Conservation (phyloP, 2,888 invertebrate genomes). For the Sialis fuliginosa region DNA sequence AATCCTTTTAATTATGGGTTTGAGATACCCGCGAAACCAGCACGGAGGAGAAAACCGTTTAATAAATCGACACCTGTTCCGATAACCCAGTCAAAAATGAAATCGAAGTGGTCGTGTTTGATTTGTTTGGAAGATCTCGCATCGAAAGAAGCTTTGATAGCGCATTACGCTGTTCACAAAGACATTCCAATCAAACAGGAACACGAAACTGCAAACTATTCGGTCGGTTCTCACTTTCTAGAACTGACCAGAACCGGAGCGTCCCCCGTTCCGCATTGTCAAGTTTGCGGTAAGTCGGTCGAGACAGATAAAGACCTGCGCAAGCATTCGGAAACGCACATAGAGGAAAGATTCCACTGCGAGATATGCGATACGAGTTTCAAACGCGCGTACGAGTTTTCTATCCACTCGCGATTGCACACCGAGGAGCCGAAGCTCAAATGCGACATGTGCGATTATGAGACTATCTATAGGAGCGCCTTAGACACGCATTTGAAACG, state of each 20-base stretch:
- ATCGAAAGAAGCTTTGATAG: conserved; percentile 11
- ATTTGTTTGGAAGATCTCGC: conserved; percentile 10
- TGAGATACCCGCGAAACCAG: not conserved
- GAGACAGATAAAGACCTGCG: conserved; percentile 17
- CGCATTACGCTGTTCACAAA: conserved; percentile 13
- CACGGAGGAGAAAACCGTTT: conserved; percentile 3
- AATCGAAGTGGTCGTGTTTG: conserved; percentile 12
- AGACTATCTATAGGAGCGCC: conserved; percentile 18
- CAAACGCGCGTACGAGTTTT: conserved; percentile 22
- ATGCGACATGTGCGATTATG: conserved; percentile 22
- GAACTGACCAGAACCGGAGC: not conserved
- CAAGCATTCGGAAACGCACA: conserved; percentile 23
- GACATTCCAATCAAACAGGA: conserved; percentile 8
- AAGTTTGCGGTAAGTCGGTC: conserved; percentile 22
- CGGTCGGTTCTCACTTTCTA: not conserved
- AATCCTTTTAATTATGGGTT: conserved; percentile 6
- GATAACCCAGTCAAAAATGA: not conserved
- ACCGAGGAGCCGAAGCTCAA: conserved; percentile 18
- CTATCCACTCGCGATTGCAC: conserved; percentile 21
- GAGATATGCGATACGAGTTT: conserved; percentile 21
- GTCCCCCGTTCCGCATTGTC: conserved; percentile 12
- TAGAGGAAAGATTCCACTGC: conserved; percentile 21
- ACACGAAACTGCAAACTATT: not conserved
- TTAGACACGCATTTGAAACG: conserved; percentile 21
- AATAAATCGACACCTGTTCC: not conserved